Evolutionary conservation across 2,113 vertebrate genomes (phyloP), one percentile per base, ranked within the genome.

Genomic region (Atlantisia rogersi): DNA sequence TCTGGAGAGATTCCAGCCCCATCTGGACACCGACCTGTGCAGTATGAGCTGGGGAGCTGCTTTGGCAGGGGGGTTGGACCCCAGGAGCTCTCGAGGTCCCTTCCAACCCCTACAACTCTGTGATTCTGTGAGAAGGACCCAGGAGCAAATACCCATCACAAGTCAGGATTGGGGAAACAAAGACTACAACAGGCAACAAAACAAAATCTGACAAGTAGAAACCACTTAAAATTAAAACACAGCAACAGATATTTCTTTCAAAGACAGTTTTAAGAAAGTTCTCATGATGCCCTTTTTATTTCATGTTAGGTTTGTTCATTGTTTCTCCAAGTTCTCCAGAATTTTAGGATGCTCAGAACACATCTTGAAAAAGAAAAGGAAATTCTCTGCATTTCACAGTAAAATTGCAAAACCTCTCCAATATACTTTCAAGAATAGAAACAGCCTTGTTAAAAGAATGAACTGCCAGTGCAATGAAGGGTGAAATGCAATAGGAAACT

Each of bases 401-500:
- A 88, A 90, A 92, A 95, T 92, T 94, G 48, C 87, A 46, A 87
- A 88, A 87, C 82, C 80, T 94, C 77, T 86, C 86, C 83, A 96
- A 94, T 92, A 75, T 26, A 71, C 58, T 86, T 93, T 67, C 82
- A 71, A 73, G 92, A 94, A 93, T 69, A 93, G 90, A 97, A 94
- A 83, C 58, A 77, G 78, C 91, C 81, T 94, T 94, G 94, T 96
- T 95, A 86, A 85, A 93, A 82, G 77, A 94, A 89, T 69, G 81
- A 96, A 68, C 80, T 84, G 64, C 86, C 86, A 82, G 96, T 75
- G 96, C 96, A 96, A 48, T 50, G 94, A 82, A 95, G 96, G 94
- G 96, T 97, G 96, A 96, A 96, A 97, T 95, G 95, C 95, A 96
- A 96, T 90, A 94, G 96, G 96, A 97, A 97, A 96, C 95, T 42